Evolutionary conservation across 2,888 invertebrate genomes (phyloP).

Genomic region (Zeuzera pyrina): DNA sequence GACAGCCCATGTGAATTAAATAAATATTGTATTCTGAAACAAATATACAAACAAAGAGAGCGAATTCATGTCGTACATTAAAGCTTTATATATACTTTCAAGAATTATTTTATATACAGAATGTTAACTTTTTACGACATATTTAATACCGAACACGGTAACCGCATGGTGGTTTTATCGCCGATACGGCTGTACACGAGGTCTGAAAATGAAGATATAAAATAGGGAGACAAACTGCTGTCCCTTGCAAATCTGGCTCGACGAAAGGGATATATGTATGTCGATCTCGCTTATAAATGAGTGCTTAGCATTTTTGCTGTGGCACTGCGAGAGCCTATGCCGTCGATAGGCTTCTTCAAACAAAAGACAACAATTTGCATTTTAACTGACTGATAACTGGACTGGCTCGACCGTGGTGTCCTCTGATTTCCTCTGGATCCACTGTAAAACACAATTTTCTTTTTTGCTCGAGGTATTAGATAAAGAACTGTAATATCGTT

Average conservation of each 20-base stretch:
- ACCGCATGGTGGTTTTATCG: background rate
- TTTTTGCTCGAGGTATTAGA: slow-evolving; percentile 31
- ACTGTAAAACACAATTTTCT: slow-evolving; percentile 42
- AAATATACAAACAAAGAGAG: too few species aligned
- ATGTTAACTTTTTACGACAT: background rate
- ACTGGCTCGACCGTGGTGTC: slow-evolving; percentile 34
- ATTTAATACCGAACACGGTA: background rate
- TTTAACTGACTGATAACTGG: slow-evolving; percentile 64
- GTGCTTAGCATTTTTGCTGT: slow-evolving; percentile 49
- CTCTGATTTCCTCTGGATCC: slow-evolving; percentile 44
- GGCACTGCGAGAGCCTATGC: slow-evolving; percentile 23
- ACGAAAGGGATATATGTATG: slow-evolving; percentile 29
- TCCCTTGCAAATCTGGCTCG: slow-evolving; percentile 17
- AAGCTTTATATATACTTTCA: too few species aligned
- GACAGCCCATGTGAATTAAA: too few species aligned
- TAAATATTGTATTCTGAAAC: too few species aligned
- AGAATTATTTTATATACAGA: background rate
- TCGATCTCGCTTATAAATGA: slow-evolving; percentile 48
- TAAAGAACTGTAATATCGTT: slow-evolving; percentile 41
- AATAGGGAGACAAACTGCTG: slow-evolving; percentile 8
- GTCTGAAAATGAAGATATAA: slow-evolving; percentile 9
- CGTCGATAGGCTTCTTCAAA: slow-evolving; percentile 46
- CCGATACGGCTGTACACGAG: background rate
- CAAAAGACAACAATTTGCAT: slow-evolving; percentile 66
- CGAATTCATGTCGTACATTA: too few species aligned